Evolutionary conservation across 1,140 invertebrate genomes (phyloP).

Genomic region (Drosophila parvula): DNA sequence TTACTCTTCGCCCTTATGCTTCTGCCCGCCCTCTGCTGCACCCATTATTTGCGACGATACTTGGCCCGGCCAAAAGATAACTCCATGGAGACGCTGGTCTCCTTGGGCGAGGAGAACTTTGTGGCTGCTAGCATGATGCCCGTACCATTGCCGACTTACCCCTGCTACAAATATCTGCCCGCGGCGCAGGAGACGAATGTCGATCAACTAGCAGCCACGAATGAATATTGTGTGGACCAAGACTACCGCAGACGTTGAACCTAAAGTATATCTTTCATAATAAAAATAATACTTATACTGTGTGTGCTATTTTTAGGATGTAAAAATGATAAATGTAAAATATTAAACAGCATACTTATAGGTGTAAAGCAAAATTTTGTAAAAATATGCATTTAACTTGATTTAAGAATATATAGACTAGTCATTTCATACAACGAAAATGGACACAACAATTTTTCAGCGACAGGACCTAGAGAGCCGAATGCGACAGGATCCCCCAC

Average conservation of each 20-base stretch:
- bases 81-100: neutral
- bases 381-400: neutral
- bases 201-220: neutral
- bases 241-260: conserved; percentile 6
- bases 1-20: conserved; percentile 18
- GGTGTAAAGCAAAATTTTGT: neutral
- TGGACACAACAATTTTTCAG: too few species aligned
- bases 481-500: too few species aligned
- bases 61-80: neutral
- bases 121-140: conserved; percentile 9
- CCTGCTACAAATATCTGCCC: conserved; percentile 23
- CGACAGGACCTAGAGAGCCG: too few species aligned
- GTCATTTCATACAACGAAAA: too few species aligned
- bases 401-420: too few species aligned
- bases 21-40: conserved; percentile 30
- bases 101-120: conserved; percentile 4
- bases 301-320: accelerated
- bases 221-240: conserved; percentile 5
- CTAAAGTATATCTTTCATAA: neutral
- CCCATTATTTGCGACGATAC: conserved; percentile 11
- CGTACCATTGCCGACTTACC: neutral
- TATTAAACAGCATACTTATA: conserved; percentile 4
- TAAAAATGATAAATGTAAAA: neutral
- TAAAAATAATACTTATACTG: neutral
- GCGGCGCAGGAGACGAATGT: conserved; percentile 4